These are phyloP conservation scores for Sylvilagus bachmani DNA, from an alignment of 2,113 vertebrate species.

Conservation along the genomic window DNA sequence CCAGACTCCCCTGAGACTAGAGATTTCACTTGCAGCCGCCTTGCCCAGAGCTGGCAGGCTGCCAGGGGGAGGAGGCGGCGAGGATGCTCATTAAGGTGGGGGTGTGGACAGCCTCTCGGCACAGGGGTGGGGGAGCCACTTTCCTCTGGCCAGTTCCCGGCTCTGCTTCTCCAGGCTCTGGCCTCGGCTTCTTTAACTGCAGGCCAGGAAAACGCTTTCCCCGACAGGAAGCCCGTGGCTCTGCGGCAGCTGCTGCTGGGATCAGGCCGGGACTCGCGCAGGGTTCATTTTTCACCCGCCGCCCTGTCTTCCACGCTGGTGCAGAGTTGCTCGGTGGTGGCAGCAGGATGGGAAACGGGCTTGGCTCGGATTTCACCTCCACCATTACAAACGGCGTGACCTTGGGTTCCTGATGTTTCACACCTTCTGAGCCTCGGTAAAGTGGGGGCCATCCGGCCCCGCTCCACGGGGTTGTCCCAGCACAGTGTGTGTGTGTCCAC, in stretches of 20 bases:
- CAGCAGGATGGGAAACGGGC: background rate
- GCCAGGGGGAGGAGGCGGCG: background rate
- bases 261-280: background rate
- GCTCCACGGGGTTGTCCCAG: background rate
- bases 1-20: constrained; percentile 79
- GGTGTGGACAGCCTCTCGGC: background rate
- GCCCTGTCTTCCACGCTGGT: background rate
- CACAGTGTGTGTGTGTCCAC: background rate
- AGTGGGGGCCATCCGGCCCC: background rate
- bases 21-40: constrained; percentile 56
- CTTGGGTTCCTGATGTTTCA: background rate
- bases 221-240: background rate
- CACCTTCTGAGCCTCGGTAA: background rate
- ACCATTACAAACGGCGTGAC: background rate
- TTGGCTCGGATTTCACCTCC: background rate
- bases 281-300: background rate
- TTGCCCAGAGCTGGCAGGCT: constrained; percentile 71
- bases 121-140: background rate
- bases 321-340: background rate
- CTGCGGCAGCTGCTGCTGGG: constrained; percentile 47
- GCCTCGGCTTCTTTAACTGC: background rate
- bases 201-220: background rate
- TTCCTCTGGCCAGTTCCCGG: background rate
- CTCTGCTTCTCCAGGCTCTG: background rate
- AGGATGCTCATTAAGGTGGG: constrained; percentile 23